Percentiles rank a stretch among this genome's conserved stretches.
phyloP scores from a whole-genome alignment of 2,113 vertebrate species.

The Chiloscyllium plagiosum region DNA sequence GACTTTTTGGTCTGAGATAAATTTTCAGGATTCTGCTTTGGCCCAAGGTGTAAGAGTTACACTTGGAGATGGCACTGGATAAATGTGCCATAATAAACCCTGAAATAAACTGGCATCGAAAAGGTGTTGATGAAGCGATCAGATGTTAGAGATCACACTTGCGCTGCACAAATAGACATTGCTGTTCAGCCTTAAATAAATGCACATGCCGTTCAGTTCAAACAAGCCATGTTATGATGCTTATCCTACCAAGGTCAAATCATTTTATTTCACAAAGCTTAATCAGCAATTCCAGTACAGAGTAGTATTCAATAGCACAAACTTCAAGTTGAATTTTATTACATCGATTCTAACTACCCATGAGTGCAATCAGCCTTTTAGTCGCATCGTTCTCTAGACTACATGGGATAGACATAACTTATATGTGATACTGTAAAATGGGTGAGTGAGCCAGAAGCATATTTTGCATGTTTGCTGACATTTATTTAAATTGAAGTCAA shows the following conservation, averaged over 20 bases:
- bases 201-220: not conserved
- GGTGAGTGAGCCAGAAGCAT: not conserved
- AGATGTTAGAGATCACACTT: not conserved
- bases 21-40: not conserved
- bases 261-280: not conserved
- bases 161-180: not conserved
- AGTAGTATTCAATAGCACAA: not conserved
- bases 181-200: not conserved
- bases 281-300: not conserved
- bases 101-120: not conserved
- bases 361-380: not conserved
- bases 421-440: not conserved
- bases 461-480: not conserved
- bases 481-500: not conserved
- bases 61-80: not conserved
- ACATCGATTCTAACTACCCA: not conserved
- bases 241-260: not conserved
- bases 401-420: not conserved
- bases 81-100: not conserved
- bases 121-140: not conserved
- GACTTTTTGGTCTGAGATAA: not conserved
- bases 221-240: not conserved
- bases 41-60: not conserved
- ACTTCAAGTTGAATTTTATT: not conserved
- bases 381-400: not conserved